Base-by-base conservation (phyloP, 2,888 invertebrate species). In the Ophion obscuratus region DNA sequence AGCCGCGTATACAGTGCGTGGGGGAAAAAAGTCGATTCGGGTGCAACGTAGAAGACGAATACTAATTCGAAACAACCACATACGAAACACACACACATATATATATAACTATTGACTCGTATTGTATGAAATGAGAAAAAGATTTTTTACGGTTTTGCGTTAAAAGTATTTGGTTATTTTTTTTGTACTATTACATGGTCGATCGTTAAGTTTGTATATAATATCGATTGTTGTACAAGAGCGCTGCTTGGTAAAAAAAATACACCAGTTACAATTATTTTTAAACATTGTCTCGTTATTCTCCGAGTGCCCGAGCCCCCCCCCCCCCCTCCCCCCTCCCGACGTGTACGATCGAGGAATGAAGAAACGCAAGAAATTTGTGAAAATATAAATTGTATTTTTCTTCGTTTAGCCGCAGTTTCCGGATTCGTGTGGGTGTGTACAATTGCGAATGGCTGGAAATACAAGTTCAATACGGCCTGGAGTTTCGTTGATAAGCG, bases 131-230 rank as follows among this genome's bases (percentile, higher is more conserved):
- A 67, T 31, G 74, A 61, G 53, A 74, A 80, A 88, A 87, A 87
- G 82, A 83, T 90, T 92, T 92, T 91, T 90, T 91, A 91, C 89
- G 71, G 83, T 75, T 78, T 85, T 84, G 79, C 83, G 71, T 83
- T 89, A 89, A 88, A 87, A 89, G 89, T 90, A 90, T 89, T 79
- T 83, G 87, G 87, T 89, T 89, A 88, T 86, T 77, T 81, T 77
- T 81, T 88, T 90, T 81, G 81, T 81, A 81, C 81, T 92, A 91
- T 91, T 90, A 91, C 89, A 91, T 89, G 88, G 79, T 91, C 89
- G 86, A 89, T 89, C 87, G 87, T 92, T 92, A 91, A 78, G 92
- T 91, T 91, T 92, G 91, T 92, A 91, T 88, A 91, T 92, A 91
- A 90, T 87, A 91, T 89, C 87, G 87, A 89, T 91, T 91, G 89